Percentiles rank a stretch among this genome's conserved stretches.
phyloP scores from a whole-genome alignment of 1,140 invertebrate genomes.

The Drosophila mayri region DNA sequence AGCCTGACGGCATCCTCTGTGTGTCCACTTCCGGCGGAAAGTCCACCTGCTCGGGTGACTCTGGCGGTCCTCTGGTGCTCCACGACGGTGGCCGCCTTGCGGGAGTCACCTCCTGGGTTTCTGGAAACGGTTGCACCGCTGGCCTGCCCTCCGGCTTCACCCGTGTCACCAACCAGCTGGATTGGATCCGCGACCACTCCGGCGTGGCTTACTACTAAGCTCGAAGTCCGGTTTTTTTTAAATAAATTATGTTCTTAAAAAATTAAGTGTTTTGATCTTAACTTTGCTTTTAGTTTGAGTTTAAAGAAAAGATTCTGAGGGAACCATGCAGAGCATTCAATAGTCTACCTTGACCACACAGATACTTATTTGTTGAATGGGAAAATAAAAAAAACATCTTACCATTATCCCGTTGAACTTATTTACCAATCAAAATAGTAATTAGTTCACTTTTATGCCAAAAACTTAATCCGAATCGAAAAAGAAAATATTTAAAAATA shows the following conservation, averaged over 20 bases:
- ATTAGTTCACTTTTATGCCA: too few relatives aligned
- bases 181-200: constrained; percentile 1
- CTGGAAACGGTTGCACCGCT: constrained; percentile 43
- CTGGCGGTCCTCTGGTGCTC: constrained; percentile 86
- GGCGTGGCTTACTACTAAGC: constrained; percentile 4
- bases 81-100: constrained; percentile 81
- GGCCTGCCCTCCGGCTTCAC: constrained; percentile 83
- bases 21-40: constrained; percentile 45
- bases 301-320: too few relatives aligned
- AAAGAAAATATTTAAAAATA: too few relatives aligned
- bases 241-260: not conserved
- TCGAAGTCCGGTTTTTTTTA: not conserved
- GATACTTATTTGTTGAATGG: not conserved
- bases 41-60: constrained; percentile 85
- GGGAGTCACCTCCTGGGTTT: constrained; percentile 85
- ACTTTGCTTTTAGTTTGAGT: too few relatives aligned
- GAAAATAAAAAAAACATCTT: not conserved
- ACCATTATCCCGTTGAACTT: too few relatives aligned
- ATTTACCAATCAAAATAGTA: too few relatives aligned
- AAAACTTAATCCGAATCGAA: too few relatives aligned
- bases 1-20: constrained; percentile 60
- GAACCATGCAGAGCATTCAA: not conserved
- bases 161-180: not conserved
- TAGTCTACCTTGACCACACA: not conserved
- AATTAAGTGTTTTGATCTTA: not conserved